Base-by-base conservation (phyloP, 2,113 vertebrate genomes). In the Cyprinus carpio region DNA sequence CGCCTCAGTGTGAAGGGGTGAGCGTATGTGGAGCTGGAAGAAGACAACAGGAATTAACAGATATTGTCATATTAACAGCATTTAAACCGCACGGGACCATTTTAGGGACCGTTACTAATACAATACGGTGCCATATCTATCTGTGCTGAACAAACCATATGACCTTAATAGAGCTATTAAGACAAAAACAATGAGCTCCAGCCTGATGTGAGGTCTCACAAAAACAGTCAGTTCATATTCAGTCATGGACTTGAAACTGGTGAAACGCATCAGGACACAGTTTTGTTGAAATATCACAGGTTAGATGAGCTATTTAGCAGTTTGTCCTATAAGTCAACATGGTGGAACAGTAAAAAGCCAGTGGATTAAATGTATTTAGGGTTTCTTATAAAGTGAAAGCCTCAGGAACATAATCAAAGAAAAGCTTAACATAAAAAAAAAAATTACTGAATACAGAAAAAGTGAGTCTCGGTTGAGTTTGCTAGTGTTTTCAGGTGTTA, bases 181-280 rank as follows among this genome's bases (percentile, higher is more conserved):
- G 20, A 58, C 12, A 34, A 67, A 16, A 81, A 29, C 7, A 9
- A 29, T 13, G n/a, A 65, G n/a, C 34, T 60, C 54, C n/a, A 76
- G 75, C 75, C 49, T 1, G 10, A 77, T 10, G 37, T 46, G 64
- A 62, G 51, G 51, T 81, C 46, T 78, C 78, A 82, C 31, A 31
- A 71, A 85, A 87, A 89, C 85, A 88, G 88, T 88, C 88, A 1
- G 49, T 58, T 75, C 27, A 67, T 87, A 29, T 82, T 82, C 62
- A 87, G 88, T 81, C 84, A 87, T 82, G 82, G 86, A 84, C 84
- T 85, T 85, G 12, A 83, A 82, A 65, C 64, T 0, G 60, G 69
- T 71, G 56, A 64, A 76, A 79, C 12, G 9, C 40, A 31, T 85
- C 84, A 69, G 27, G 64, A 67, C 64, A 67, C 40, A 40, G 40